These are phyloP conservation scores for Noctua janthe DNA, from an alignment of 2,888 invertebrate genomes.

Conservation along the genomic window DNA sequence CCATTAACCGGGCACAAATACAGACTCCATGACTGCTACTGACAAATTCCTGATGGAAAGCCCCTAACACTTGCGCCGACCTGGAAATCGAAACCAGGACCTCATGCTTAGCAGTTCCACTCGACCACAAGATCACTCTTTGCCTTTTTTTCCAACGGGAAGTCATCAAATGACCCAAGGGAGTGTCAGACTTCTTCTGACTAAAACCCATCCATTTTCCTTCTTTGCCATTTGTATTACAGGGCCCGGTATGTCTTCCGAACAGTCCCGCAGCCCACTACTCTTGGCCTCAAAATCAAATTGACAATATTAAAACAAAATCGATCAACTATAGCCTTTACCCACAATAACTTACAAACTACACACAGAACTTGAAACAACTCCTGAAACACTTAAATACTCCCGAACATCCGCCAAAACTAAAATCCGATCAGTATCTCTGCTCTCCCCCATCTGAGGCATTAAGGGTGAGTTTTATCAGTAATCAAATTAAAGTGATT, in stretches of 20 bases:
- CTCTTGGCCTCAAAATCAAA: neutral
- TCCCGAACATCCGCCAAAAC: conserved; percentile 3
- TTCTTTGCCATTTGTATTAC: too few species aligned
- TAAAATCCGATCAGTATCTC: conserved; percentile 43
- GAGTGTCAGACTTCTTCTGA: too few species aligned
- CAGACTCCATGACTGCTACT: neutral
- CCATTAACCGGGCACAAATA: neutral
- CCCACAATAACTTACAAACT: neutral
- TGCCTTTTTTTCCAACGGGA: too few species aligned
- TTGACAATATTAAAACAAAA: neutral
- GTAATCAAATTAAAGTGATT: conserved; percentile 62
- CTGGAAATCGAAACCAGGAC: fast-evolving
- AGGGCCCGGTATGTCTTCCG: too few species aligned
- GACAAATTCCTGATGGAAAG: too few species aligned
- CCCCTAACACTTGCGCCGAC: neutral
- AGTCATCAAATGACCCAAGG: too few species aligned
- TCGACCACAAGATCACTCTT: neutral
- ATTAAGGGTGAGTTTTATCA: conserved; percentile 54
- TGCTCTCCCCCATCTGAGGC: conserved; percentile 9
- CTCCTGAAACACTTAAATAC: neutral
- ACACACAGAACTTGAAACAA: neutral
- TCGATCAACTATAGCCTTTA: neutral
- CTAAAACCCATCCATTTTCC: too few species aligned
- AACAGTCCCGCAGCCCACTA: too few species aligned
- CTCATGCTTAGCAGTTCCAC: neutral